These are phyloP conservation scores for Ptilorrhoa leucosticta DNA, from an alignment of 2,113 vertebrate genomes.

Conservation along the genomic window DNA sequence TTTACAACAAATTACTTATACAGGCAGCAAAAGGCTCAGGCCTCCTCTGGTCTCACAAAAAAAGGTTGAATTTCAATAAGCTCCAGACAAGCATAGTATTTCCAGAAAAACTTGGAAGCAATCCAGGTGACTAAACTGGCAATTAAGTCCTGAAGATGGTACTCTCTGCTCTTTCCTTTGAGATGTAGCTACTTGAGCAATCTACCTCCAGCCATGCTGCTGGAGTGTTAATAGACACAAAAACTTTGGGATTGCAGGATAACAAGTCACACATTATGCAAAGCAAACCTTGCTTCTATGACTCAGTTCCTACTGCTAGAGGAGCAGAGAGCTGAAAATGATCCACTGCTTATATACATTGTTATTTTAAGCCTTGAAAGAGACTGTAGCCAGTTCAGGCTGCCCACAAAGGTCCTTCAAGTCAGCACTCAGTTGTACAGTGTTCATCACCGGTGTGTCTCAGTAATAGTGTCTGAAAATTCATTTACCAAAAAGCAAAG, in stretches of 20 bases:
- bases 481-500: not conserved
- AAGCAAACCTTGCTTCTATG: not conserved
- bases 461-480: not conserved
- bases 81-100: not conserved
- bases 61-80: not conserved
- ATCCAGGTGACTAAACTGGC: not conserved
- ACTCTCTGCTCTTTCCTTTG: not conserved
- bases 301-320: not conserved
- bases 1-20: not conserved
- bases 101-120: not conserved
- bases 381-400: not conserved
- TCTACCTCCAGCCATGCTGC: not conserved
- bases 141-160: not conserved
- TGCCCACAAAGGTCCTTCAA: not conserved
- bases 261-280: not conserved
- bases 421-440: not conserved
- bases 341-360: not conserved
- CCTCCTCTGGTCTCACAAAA: not conserved
- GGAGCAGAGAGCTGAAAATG: not conserved
- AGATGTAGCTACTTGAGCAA: not conserved
- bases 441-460: not conserved
- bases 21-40: not conserved
- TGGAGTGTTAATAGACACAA: not conserved
- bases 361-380: not conserved
- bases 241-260: not conserved